Conservation (phyloP, 2,888 invertebrate genomes). For the Troides aeacus region DNA sequence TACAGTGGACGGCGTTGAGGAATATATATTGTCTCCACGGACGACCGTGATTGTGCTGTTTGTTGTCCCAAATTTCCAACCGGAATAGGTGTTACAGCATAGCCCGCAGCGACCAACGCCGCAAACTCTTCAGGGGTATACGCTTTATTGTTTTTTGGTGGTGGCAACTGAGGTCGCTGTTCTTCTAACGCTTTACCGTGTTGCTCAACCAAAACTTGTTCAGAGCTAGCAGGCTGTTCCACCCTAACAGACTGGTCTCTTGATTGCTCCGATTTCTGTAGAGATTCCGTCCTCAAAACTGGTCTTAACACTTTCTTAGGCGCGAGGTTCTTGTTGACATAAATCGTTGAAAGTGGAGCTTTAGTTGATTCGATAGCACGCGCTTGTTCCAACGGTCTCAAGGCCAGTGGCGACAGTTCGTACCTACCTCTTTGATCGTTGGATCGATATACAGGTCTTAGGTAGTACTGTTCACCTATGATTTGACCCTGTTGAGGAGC, state of each 20-base stretch:
- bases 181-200: constrained; percentile 62
- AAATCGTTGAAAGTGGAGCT: constrained; percentile 68
- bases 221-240: constrained; percentile 42
- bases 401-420: constrained; percentile 46
- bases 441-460: constrained; percentile 59
- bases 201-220: constrained; percentile 52
- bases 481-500: constrained; percentile 54
- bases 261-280: constrained; percentile 36
- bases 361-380: constrained; percentile 55
- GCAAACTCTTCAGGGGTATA: constrained; percentile 77
- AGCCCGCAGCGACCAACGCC: constrained; percentile 73
- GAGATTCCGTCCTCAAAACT: constrained; percentile 45
- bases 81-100: constrained; percentile 74
- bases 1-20: constrained; percentile 40
- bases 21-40: constrained; percentile 46
- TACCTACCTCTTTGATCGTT: constrained; percentile 63
- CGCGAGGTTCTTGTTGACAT: constrained; percentile 64
- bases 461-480: constrained; percentile 63
- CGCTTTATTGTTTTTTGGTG: constrained; percentile 73
- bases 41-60: constrained; percentile 65
- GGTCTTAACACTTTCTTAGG: constrained; percentile 60
- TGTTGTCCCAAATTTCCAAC: constrained; percentile 57
- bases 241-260: constrained; percentile 39
- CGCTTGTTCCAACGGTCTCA: constrained; percentile 50
- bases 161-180: constrained; percentile 67